Percentiles rank a stretch among this genome's conserved stretches.
These are phyloP conservation scores for Synergus itoensis DNA, from an alignment of 2,888 invertebrate genomes.

Conservation along the genomic window DNA sequence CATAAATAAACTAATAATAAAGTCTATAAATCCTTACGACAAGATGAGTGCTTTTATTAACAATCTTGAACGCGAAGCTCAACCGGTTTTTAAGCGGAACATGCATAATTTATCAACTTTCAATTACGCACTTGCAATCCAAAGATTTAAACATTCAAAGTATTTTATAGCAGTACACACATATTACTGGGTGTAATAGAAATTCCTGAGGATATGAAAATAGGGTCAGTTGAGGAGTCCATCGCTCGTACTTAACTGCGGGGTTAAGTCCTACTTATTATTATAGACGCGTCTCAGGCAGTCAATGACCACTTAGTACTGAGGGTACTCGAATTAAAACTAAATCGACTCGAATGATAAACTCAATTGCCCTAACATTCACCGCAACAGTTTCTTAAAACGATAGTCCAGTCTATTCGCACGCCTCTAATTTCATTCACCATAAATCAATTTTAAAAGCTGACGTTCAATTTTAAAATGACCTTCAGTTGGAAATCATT, in stretches of 20 bases:
- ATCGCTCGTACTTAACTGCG: conserved; percentile 49
- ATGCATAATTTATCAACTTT: not conserved
- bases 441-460: not conserved
- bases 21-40: not conserved
- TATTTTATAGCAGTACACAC: conserved; percentile 1
- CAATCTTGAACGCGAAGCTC: not conserved
- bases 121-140: not conserved
- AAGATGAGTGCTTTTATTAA: not conserved
- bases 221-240: conserved; percentile 42
- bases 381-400: conserved; percentile 5
- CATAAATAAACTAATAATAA: not conserved
- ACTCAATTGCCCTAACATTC: conserved; percentile 31
- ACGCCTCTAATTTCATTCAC: not conserved
- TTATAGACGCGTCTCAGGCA: conserved; percentile 42
- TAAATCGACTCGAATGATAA: conserved; percentile 32
- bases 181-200: conserved; percentile 1
- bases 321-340: conserved; percentile 32
- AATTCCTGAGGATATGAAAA: conserved; percentile 23
- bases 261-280: conserved; percentile 55
- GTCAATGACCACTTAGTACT: conserved; percentile 23
- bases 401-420: not conserved
- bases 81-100: not conserved
- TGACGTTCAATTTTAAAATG: not conserved
- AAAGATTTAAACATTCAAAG: conserved; percentile 7
- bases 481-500: not conserved